phyloP scores from a whole-genome alignment of 2,888 invertebrate genomes.

The Eulithis testata region DNA sequence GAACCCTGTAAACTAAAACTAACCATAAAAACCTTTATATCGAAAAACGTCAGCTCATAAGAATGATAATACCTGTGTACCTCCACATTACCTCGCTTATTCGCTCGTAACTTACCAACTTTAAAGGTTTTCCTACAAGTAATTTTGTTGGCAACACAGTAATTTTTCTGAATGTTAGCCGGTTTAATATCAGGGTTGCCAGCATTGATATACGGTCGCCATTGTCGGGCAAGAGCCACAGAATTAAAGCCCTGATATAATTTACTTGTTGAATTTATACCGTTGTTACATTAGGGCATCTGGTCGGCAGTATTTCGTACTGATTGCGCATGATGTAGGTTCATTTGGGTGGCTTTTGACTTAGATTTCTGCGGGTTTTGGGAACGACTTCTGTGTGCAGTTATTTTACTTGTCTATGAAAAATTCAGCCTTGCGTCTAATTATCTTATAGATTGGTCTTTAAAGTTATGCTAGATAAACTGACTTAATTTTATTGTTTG shows the following conservation, averaged over 20 bases:
- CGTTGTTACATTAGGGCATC: constrained; percentile 53
- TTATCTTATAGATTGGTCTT: too few relatives aligned
- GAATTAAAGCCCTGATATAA: constrained; percentile 68
- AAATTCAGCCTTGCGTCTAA: too few relatives aligned
- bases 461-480: too few relatives aligned
- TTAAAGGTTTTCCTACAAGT: constrained; percentile 43
- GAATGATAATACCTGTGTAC: constrained; percentile 13
- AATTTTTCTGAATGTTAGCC: constrained; percentile 54
- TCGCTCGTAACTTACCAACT: constrained; percentile 39
- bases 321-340: constrained; percentile 63
- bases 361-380: constrained; percentile 23
- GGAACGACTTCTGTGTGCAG: background rate
- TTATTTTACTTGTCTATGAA: too few relatives aligned
- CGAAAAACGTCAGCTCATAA: background rate
- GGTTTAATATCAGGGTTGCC: constrained; percentile 56
- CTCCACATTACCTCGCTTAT: constrained; percentile 29
- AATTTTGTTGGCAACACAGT: constrained; percentile 49
- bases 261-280: constrained; percentile 68
- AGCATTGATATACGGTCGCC: constrained; percentile 55
- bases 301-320: constrained; percentile 55
- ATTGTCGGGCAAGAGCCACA: constrained; percentile 48
- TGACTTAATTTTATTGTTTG: too few relatives aligned
- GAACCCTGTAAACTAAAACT: too few relatives aligned
- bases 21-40: too few relatives aligned
- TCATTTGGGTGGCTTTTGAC: constrained; percentile 51